Base-by-base conservation (phyloP, 2,888 invertebrate species). In the Serrognathus titanus region DNA sequence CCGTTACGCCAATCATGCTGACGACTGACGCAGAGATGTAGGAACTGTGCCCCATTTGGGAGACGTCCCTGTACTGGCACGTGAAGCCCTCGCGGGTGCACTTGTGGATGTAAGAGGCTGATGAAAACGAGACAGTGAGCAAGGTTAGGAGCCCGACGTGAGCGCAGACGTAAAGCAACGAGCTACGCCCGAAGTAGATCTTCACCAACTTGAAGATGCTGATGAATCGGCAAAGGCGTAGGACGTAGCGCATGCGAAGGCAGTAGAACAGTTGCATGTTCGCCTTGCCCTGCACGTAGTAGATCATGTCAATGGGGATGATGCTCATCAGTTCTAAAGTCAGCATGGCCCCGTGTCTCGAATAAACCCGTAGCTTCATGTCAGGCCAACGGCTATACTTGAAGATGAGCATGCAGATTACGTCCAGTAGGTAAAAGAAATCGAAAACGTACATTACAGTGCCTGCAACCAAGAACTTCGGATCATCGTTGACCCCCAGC, bases 351-450 rank as follows among this genome's bases (percentile, higher is more conserved):
- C 43, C 43, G 12, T 49, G 37, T 31, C 58, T 51, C 3, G 58
- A 13, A 31, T 51, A 20, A 24, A 52, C 48, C 11, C 35, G 8
- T 13, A 52, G 12, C 10, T 35, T 43, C 4, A 38, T 10, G 11
- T 38, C 48, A 2, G 51, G 43, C 55, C 55, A 58, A 1, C 48
- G 48, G 10, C 40, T 48, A 11, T 48, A 48, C 46, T 58, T 58
- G 51, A 51, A 58, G 11, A 54, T 35, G 6, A 53, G 10, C 58
- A 58, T 58, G 35, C 36, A 48, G 20, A 55, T 46, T 12, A 55
- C 39, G 40, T 58, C 58, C 11, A 55, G n/a, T 11, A 58, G 39
- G 46, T 58, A 58, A 16, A 55, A 41, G 7, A 58, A 9, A 39
- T 58, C 58, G 36, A 55, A 55, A 5, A 49, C 35, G 35, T 55